Evolutionary conservation across 2,888 invertebrate genomes (phyloP).

Genomic region (Lasioglossum leucozonium): DNA sequence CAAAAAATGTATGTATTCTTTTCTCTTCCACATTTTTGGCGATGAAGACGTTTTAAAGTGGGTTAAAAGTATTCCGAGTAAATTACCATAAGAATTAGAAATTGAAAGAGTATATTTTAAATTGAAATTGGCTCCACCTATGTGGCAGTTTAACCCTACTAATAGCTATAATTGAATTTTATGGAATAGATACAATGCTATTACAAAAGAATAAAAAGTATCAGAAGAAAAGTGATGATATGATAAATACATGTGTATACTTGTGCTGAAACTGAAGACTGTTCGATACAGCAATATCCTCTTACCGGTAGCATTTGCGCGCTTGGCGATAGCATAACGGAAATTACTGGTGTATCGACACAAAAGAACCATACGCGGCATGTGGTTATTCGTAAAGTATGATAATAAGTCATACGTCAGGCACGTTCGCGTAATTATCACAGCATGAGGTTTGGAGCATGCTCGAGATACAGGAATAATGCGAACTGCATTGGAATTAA

Average conservation of each 20-base stretch:
- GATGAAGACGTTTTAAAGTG: too few species aligned
- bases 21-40: too few species aligned
- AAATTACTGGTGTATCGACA: slow-evolving; percentile 58
- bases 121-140: background rate
- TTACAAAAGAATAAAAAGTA: background rate
- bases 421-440: slow-evolving; percentile 43
- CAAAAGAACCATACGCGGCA: slow-evolving; percentile 29
- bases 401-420: slow-evolving; percentile 55
- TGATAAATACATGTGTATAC: too few species aligned
- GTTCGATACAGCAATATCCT: slow-evolving; percentile 25
- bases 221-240: background rate
- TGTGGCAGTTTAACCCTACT: background rate
- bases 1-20: too few species aligned
- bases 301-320: slow-evolving; percentile 22
- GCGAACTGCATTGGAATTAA: slow-evolving; percentile 27
- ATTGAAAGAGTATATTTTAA: background rate
- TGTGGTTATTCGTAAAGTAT: slow-evolving; percentile 13
- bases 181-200: background rate
- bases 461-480: slow-evolving; percentile 36
- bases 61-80: too few species aligned
- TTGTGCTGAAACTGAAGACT: background rate
- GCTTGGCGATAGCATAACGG: slow-evolving; percentile 32
- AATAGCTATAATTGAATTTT: background rate
- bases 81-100: too few species aligned
- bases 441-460: slow-evolving; percentile 10